Conservation (phyloP, 2,113 vertebrate species). For the Caranx melampygus region DNA sequence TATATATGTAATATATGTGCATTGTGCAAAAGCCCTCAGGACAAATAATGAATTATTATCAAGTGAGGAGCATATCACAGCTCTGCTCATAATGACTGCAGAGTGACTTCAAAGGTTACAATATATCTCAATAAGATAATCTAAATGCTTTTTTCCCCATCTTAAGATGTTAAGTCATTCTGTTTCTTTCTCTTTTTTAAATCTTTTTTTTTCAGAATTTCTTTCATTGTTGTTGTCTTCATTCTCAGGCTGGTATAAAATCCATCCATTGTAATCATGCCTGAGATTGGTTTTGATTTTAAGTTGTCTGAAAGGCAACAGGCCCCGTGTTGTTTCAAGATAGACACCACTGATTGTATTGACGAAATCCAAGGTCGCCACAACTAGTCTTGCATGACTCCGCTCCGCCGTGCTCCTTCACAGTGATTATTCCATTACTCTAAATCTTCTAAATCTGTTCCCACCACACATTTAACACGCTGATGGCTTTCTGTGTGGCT, state of each 20-base stretch:
- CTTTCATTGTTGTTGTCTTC: constrained; percentile 25
- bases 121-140: constrained; percentile 44
- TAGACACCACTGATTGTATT: constrained; percentile 55
- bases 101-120: constrained; percentile 67
- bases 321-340: constrained; percentile 29
- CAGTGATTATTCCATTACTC: constrained; percentile 72
- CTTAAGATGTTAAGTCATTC: not conserved
- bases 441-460: constrained; percentile 70
- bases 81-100: constrained; percentile 39
- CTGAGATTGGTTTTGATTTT: constrained; percentile 48
- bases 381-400: constrained; percentile 62
- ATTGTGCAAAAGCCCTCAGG: not conserved
- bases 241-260: constrained; percentile 2
- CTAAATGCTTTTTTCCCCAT: not conserved
- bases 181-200: constrained; percentile 15
- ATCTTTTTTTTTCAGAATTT: not conserved
- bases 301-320: constrained; percentile 24
- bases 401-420: constrained; percentile 44
- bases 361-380: constrained; percentile 62
- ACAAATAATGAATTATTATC: constrained; percentile 46
- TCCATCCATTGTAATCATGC: constrained; percentile 45
- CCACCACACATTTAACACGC: constrained; percentile 61
- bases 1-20: not conserved
- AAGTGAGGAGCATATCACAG: constrained; percentile 39
- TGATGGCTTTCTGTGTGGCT: constrained; percentile 46